phyloP scores from a whole-genome alignment of 2,113 vertebrate genomes.

The human region GRCh38 chr7:20384501-20385000 shows the following conservation, averaged over 20 bases:
- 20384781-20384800: not conserved
- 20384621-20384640: not conserved
- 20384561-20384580: not conserved
- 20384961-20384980: not conserved
- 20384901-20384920: not conserved
- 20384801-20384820: not conserved
- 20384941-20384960: not conserved
- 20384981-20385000: not conserved
- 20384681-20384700: not conserved
- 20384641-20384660: not conserved
- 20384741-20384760: not conserved
- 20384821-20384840: not conserved
- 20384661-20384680: not conserved
- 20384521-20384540: not conserved
- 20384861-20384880: not conserved
- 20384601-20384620: not conserved
- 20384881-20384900: constrained; percentile 28
- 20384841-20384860: not conserved
- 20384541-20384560: not conserved
- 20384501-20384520: not conserved
- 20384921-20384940: not conserved
- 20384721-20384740: not conserved
- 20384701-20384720: not conserved
- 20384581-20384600: not conserved
- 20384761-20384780: constrained; percentile 35